Evolutionary conservation across 2,888 invertebrate species (phyloP).

Genomic region (Nemotelus pantherinus): DNA sequence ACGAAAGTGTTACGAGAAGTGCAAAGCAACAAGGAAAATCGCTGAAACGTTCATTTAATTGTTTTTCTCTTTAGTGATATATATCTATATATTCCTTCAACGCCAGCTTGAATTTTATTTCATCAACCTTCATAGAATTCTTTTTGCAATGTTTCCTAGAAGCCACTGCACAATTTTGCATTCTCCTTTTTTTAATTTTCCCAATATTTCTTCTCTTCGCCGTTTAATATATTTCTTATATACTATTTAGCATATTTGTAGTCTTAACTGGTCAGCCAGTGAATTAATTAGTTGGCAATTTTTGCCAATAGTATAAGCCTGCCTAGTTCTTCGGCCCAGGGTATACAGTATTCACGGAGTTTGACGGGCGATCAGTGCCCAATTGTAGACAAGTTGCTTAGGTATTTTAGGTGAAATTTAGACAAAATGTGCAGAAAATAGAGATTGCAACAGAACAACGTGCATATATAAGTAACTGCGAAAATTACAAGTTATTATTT

Average conservation of each 20-base stretch:
- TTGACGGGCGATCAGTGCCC: too few relatives aligned
- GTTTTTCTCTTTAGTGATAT: too few relatives aligned
- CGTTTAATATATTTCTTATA: neutral
- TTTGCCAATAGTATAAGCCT: constrained; percentile 17
- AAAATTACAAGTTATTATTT: too few relatives aligned
- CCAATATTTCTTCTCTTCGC: constrained; percentile 9
- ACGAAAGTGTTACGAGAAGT: too few relatives aligned
- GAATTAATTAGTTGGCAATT: constrained; percentile 25
- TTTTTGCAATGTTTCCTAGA: constrained; percentile 9
- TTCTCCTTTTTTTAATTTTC: constrained; percentile 5
- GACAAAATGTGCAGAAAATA: too few relatives aligned
- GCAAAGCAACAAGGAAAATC: too few relatives aligned
- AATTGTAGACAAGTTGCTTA: too few relatives aligned
- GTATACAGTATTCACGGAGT: constrained; percentile 45
- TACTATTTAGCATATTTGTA: neutral
- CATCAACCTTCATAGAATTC: neutral
- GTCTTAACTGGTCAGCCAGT: neutral
- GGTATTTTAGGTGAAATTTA: too few relatives aligned
- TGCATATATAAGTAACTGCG: too few relatives aligned
- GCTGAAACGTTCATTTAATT: too few relatives aligned
- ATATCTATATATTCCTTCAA: too few relatives aligned
- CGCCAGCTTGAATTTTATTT: constrained; percentile 8
- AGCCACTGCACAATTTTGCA: constrained; percentile 7
- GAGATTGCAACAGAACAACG: too few relatives aligned
- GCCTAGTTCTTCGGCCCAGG: constrained; percentile 45